A percentile compares a stretch with the other conserved stretches of the same genome.
Conservation (phyloP, 1,140 invertebrate species). For the Helicoverpa zea region DNA sequence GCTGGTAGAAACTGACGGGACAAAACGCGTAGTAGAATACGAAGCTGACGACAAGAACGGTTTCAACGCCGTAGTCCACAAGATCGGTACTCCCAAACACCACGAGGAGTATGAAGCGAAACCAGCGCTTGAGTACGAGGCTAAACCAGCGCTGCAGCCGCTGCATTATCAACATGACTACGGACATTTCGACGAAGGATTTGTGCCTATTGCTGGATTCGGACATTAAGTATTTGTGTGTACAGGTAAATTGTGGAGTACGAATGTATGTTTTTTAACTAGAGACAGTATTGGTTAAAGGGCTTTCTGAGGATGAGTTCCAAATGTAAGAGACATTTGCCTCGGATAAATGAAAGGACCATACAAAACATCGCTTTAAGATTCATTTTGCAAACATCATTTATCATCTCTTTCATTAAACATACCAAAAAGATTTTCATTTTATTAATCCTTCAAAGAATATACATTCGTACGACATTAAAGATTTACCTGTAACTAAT, state of each 20-base stretch:
- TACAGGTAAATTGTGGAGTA: neutral
- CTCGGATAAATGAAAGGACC: too few relatives aligned
- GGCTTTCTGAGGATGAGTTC: too few relatives aligned
- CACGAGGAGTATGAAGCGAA: conserved; percentile 68
- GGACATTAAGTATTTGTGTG: conserved; percentile 60
- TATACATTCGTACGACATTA: neutral
- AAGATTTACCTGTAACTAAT: neutral
- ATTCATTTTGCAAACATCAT: too few relatives aligned
- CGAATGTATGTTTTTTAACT: neutral
- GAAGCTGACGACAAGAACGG: conserved; percentile 88
- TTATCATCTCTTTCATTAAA: too few relatives aligned
- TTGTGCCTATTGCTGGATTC: conserved; percentile 67
- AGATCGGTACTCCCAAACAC: conserved; percentile 81
- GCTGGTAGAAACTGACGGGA: conserved; percentile 88
- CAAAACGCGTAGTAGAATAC: conserved; percentile 88
- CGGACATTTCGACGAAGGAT: conserved; percentile 70
- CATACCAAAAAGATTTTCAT: neutral
- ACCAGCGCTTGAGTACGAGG: conserved; percentile 65
- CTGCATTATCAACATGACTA: conserved; percentile 67
- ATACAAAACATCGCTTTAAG: too few relatives aligned
- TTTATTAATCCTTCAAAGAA: neutral
- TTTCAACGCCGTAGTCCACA: conserved; percentile 88
- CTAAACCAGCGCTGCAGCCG: conserved; percentile 64
- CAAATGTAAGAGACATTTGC: too few relatives aligned
- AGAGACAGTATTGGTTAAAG: neutral